phyloP scores from a whole-genome alignment of 35 echinoderm and acorn worm species.

The Strongylocentrotus purpuratus region DNA sequence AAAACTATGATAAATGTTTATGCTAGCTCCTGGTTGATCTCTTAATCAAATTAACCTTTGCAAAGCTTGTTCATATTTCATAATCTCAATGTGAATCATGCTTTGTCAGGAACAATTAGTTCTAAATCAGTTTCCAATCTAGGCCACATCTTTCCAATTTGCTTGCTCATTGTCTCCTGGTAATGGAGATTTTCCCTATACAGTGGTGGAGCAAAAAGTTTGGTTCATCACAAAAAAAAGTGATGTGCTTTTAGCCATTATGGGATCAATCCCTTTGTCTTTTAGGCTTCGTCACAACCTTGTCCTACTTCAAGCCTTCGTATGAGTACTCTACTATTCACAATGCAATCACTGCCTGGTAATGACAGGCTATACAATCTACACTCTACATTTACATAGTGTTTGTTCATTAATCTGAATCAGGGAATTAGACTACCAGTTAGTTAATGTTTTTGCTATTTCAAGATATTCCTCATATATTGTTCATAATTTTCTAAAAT shows the following conservation, averaged over 20 bases:
- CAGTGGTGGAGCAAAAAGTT: not conserved
- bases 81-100: not conserved
- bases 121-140: not conserved
- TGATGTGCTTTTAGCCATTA: not conserved
- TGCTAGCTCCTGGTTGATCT: not conserved
- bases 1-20: not conserved
- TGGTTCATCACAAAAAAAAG: not conserved
- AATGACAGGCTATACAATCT: not conserved
- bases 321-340: not conserved
- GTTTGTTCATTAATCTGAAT: not conserved
- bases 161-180: not conserved
- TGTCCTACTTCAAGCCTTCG: not conserved
- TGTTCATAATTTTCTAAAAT: too few species aligned
- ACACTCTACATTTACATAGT: not conserved
- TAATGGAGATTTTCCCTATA: not conserved
- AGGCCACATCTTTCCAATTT: not conserved
- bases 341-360: not conserved
- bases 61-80: not conserved
- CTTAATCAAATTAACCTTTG: constrained; percentile 13
- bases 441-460: not conserved
- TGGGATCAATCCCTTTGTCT: not conserved
- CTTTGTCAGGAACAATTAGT: constrained; percentile 12
- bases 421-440: not conserved
- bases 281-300: not conserved
- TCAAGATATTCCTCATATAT: too few species aligned